These are phyloP conservation scores for Paedocypris micromegethes DNA, from an alignment of 2,797 vertebrate genomes.

Conservation along the genomic window DNA sequence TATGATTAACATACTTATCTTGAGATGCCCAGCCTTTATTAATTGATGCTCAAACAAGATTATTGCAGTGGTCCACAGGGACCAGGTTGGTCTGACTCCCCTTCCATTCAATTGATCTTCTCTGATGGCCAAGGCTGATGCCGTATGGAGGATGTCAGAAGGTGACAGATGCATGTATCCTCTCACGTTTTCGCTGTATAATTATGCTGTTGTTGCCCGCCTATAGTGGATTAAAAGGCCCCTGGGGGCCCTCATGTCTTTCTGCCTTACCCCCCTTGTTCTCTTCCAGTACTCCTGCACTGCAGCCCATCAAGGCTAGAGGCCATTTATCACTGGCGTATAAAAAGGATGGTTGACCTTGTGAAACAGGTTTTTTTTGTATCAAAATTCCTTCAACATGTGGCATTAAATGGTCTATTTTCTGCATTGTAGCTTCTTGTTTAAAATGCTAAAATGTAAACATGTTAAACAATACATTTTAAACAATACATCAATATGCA, in stretches of 20 bases:
- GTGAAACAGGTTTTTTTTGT: slow-evolving; percentile 34
- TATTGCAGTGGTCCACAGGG: slow-evolving; percentile 2
- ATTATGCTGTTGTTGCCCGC: slow-evolving; percentile 37
- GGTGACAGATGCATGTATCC: slow-evolving; percentile 43
- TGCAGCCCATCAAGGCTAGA: slow-evolving; percentile 1
- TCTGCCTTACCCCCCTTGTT: slow-evolving; percentile 15
- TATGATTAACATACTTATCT: too few relatives aligned
- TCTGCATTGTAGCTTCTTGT: too few relatives aligned
- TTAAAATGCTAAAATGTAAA: too few relatives aligned
- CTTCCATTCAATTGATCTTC: slow-evolving; percentile 53
- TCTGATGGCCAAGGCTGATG: slow-evolving; percentile 27
- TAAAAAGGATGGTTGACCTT: slow-evolving; percentile 39
- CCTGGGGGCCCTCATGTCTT: slow-evolving; percentile 18
- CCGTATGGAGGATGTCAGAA: slow-evolving; percentile 51
- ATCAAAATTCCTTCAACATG: not conserved
- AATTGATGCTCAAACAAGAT: slow-evolving; percentile 7
- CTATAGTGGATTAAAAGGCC: slow-evolving; percentile 28
- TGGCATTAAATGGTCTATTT: not conserved
- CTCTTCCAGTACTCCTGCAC: not conserved
- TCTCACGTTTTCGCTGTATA: slow-evolving; percentile 39
- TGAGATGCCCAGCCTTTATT: not conserved
- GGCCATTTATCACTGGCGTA: slow-evolving; percentile 48
- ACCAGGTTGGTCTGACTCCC: slow-evolving; percentile 38
- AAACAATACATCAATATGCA: too few relatives aligned
- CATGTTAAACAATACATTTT: too few relatives aligned